Conservation (phyloP, 2,797 vertebrate species). For the Hypotaenidia okinawae region DNA sequence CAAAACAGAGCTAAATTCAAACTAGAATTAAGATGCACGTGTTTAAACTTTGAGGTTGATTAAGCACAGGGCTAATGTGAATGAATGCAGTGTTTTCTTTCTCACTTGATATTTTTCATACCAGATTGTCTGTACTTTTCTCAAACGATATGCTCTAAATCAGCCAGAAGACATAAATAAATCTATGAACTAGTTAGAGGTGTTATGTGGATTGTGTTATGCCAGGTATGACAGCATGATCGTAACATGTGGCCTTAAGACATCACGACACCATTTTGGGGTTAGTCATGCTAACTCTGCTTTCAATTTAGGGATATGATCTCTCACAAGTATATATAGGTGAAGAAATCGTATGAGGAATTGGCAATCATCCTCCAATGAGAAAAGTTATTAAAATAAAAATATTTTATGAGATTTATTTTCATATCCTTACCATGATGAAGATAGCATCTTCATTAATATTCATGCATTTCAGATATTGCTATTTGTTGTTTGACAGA, state of each 20-base stretch:
- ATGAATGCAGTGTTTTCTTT: background rate
- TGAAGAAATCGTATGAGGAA: background rate
- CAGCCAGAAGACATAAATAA: background rate
- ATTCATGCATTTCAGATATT: background rate
- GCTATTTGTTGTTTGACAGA: constrained; percentile 29
- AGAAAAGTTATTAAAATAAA: background rate
- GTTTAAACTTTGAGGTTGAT: background rate
- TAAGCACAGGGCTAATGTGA: background rate
- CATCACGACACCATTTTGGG: background rate
- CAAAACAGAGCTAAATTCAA: background rate
- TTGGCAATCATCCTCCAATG: background rate
- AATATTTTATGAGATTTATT: background rate
- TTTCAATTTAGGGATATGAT: background rate
- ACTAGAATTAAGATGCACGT: background rate
- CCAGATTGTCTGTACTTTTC: background rate
- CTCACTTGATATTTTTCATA: background rate
- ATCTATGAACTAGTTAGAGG: background rate
- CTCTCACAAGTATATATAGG: background rate
- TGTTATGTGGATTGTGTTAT: background rate
- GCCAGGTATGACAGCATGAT: background rate
- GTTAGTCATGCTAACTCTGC: background rate
- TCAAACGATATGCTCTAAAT: background rate
- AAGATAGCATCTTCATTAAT: constrained; percentile 12
- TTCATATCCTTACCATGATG: background rate
- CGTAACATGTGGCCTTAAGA: background rate